Evolutionary conservation across 2,888 invertebrate genomes (phyloP).

Genomic region (Papilio protenor): DNA sequence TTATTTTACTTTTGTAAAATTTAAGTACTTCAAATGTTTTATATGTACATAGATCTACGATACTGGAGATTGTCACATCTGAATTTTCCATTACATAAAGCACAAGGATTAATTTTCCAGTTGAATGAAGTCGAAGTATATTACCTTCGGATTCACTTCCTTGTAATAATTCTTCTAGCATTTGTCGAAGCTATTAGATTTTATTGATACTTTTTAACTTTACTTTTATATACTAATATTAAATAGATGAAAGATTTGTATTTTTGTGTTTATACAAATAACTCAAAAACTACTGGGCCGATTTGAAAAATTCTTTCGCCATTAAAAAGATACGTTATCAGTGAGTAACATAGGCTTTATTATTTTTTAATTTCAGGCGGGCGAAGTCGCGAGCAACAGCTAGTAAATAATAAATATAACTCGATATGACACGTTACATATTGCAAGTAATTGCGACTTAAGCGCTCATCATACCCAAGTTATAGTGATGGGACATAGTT

Average conservation of each 20-base stretch:
- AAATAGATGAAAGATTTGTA: neutral
- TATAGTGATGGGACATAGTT: conserved; percentile 27
- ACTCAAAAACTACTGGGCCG: too few relatives aligned
- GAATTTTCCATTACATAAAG: conserved; percentile 24
- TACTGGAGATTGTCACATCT: conserved; percentile 2
- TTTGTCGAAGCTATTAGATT: neutral
- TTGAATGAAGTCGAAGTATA: conserved; percentile 11
- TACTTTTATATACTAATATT: too few relatives aligned
- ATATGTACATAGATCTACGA: neutral
- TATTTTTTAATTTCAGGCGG: too few relatives aligned
- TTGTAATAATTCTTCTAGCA: conserved; percentile 9
- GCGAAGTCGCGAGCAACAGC: too few relatives aligned
- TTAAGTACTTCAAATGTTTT: neutral
- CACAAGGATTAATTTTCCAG: conserved; percentile 16
- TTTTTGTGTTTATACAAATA: too few relatives aligned
- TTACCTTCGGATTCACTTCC: conserved; percentile 15
- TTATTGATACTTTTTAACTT: neutral
- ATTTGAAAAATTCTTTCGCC: too few relatives aligned
- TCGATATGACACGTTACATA: too few relatives aligned
- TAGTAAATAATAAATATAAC: too few relatives aligned
- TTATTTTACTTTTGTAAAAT: neutral
- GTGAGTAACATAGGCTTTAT: too few relatives aligned
- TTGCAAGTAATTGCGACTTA: neutral
- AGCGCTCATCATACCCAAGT: conserved; percentile 14
- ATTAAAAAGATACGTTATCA: too few relatives aligned